Evolutionary conservation across 2,888 invertebrate genomes (phyloP).

Genomic region (Trimorus sp.): DNA sequence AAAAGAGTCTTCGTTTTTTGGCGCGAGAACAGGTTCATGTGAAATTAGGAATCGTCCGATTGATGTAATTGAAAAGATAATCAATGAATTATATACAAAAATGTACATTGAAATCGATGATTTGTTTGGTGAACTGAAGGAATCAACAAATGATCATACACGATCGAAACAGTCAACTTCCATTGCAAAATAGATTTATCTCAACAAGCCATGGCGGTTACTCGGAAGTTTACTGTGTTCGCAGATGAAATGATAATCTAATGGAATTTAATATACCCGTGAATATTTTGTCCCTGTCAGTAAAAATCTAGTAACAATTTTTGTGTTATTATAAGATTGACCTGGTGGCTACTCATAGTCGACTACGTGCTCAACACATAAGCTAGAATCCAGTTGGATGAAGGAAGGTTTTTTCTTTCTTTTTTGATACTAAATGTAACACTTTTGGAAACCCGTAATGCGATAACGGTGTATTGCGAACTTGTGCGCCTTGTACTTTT

Average conservation of each 20-base stretch:
- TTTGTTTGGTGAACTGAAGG: not conserved
- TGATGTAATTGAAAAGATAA: not conserved
- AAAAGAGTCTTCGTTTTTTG: conserved; percentile 9
- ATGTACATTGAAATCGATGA: conserved; percentile 14
- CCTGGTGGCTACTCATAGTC: conserved; percentile 50
- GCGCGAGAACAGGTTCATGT: not conserved
- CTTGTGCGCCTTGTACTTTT: conserved; percentile 66
- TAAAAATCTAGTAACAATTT: conserved; percentile 57
- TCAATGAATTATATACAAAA: conserved; percentile 39
- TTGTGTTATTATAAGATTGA: conserved; percentile 43
- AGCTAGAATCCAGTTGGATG: conserved; percentile 54
- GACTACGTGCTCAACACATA: conserved; percentile 63
- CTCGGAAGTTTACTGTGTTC: conserved; percentile 17
- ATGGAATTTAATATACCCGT: conserved; percentile 22
- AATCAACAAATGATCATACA: conserved; percentile 16
- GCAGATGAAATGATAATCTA: not conserved
- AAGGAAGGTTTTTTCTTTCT: conserved; percentile 35
- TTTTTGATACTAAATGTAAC: conserved; percentile 52
- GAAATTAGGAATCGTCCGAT: not conserved
- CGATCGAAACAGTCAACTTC: conserved; percentile 14
- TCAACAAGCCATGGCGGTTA: not conserved
- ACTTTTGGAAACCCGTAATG: conserved; percentile 58
- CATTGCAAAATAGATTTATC: not conserved
- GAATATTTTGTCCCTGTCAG: conserved; percentile 22
- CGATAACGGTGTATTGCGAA: conserved; percentile 60